Base-by-base conservation (phyloP, 53 echinoderm and acorn worm genomes). In the Stichopus horrens region DNA sequence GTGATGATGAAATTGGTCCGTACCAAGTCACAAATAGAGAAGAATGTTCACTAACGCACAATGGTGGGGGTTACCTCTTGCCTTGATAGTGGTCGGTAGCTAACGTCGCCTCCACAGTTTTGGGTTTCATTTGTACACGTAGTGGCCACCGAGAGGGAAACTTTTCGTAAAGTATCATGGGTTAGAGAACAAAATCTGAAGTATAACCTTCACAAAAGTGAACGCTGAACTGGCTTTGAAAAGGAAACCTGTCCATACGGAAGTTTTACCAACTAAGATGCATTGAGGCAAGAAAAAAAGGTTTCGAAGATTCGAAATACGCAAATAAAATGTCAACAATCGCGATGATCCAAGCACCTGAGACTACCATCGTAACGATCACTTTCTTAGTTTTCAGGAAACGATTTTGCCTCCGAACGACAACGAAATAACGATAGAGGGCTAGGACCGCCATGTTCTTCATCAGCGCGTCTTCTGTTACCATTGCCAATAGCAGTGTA, bases 351-450 rank as follows among this genome's bases (percentile, higher is more conserved):
- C 84, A 84, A 5, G 59, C 84, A 0, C 7, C n/a, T n/a, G n/a
- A 14, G 13, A 6, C 23, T 4, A 84, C 85, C 85, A 85, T 85
- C 19, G 18, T 37, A 1, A 85, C 13, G 19, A 85, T 66, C 37
- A 85, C 85, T 20, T 59, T 23, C 65, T 85, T 85, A 23, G 52
- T 57, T 63, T 52, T 63, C 9, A 85, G 66, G 4, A 65, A 85
- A 23, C 65, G 51, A 51, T 85, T 65, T 6, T 37, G 23, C 51
- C 85, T 51, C 37, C 85, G 60, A 59, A 85, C 85, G 51, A 85
- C 71, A 0, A 85, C 85, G 14, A 85, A 85, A 65, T 85, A 85
- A 3, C 85, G 85, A 65, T 85, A 85, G 23, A 85, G 56, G 4
- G 59, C 83, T 37, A 83, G 37, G 21, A 83, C 19, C 5, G 63